Evolutionary conservation across 1,140 invertebrate species (phyloP), one percentile per base, ranked within the genome.

Genomic region (Chelonus insularis): DNA sequence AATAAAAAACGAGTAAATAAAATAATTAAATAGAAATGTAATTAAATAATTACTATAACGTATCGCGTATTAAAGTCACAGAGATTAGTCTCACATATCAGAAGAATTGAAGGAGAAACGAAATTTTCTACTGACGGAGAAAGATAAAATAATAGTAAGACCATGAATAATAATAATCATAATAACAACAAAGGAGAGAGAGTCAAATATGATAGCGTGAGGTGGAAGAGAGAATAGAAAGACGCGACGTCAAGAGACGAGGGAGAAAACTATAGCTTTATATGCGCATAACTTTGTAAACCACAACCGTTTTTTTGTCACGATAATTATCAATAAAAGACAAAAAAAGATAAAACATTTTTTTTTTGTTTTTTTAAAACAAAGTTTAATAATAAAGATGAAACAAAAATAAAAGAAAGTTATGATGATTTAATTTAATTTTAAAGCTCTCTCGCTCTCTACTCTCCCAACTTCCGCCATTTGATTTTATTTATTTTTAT

Each of bases 221-320:
- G 14, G 9, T 39, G 14, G 14, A 12, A 39, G 14, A 14, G 14
- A 14, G 11, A 39, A 12, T 39, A 39, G 37, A 39, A 12, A 39
- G n/a, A 12, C 37, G 37, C 14, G n/a, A n/a, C n/a, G n/a, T n/a
- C n/a, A n/a, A 39, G 37, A 39, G 37, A 12, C 37, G 37, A 39
- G 37, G 37, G 37, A 39, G 37, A 39, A 39, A 58, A n/a, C n/a
- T n/a, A n/a, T n/a, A n/a, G n/a, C n/a, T n/a, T n/a, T n/a, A n/a
- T 58, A 47, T 58, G 29, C 48, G 58, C 39, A 51, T 60, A 69
- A 73, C n/a, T 72, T 70, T 70, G 69, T 68, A 68, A 72, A 68
- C 57, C 64, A 72, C n/a, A n/a, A n/a, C n/a, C n/a, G n/a, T n/a
- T 64, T 70, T 72, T 74, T 72, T 74, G 72, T 74, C 72, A 72